Percentiles rank a stretch among this genome's conserved stretches.
These are phyloP conservation scores for Zeuzera pyrina DNA, from an alignment of 2,888 invertebrate genomes.

Conservation along the genomic window DNA sequence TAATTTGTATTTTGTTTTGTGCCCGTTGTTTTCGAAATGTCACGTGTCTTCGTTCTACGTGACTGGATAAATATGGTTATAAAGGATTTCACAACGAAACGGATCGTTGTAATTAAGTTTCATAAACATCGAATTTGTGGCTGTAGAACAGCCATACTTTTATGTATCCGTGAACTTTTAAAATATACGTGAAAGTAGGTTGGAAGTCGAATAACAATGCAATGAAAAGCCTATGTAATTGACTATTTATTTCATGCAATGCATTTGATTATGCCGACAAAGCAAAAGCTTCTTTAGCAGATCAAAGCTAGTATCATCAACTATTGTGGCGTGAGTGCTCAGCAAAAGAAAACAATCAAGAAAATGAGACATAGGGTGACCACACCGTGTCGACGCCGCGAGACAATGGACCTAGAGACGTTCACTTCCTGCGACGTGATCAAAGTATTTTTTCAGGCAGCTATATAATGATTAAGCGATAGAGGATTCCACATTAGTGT, in stretches of 20 bases:
- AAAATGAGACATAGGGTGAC: slow-evolving; percentile 51
- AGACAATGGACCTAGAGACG: slow-evolving; percentile 51
- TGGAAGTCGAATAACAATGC: no score
- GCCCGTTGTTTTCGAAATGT: slow-evolving; percentile 54
- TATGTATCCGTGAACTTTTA: no score
- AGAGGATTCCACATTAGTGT: not conserved
- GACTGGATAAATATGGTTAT: slow-evolving; percentile 33
- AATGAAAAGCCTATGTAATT: no score
- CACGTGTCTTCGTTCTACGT: slow-evolving; percentile 58
- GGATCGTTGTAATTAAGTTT: no score
- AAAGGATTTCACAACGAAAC: slow-evolving; percentile 34
- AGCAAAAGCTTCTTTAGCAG: no score
- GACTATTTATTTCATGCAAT: no score
- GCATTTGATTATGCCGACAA: no score
- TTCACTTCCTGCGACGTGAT: slow-evolving; percentile 47
- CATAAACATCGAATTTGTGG: no score
- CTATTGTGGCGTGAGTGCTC: slow-evolving; percentile 55
- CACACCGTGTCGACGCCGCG: slow-evolving; percentile 24
- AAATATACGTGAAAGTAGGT: no score
- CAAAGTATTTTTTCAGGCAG: slow-evolving; percentile 33
- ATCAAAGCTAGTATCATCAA: slow-evolving; percentile 59
- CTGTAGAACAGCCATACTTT: no score
- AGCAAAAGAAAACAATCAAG: slow-evolving; percentile 65
- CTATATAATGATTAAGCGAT: slow-evolving; percentile 21
- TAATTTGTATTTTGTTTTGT: slow-evolving; percentile 61